Evolutionary conservation across 2,888 invertebrate species (phyloP).

Genomic region (Tortrix viridana): DNA sequence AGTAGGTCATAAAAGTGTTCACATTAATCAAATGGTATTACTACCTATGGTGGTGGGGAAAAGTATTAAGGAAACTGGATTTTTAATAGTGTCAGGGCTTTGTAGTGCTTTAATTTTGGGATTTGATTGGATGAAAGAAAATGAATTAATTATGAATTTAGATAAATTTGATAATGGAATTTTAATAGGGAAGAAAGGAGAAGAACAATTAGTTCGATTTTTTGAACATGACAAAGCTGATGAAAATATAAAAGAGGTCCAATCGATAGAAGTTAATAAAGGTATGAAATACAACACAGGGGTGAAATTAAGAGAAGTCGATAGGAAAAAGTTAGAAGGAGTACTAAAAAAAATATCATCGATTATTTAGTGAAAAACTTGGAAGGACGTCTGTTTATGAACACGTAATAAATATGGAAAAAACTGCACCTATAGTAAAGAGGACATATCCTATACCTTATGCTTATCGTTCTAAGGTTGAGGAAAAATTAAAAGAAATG

Average conservation of each 20-base stretch:
- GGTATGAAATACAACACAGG: not conserved
- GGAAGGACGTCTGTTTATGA: slow-evolving; percentile 41
- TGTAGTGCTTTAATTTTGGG: slow-evolving; percentile 31
- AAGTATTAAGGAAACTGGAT: not conserved
- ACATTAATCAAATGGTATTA: slow-evolving; percentile 26
- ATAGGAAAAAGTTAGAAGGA: not conserved
- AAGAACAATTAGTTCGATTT: not conserved
- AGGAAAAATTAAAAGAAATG: slow-evolving; percentile 40
- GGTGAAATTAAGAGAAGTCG: not conserved
- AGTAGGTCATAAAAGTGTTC: slow-evolving; percentile 35
- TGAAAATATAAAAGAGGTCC: not conserved
- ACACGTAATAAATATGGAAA: slow-evolving; percentile 39
- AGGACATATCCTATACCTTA: slow-evolving; percentile 43
- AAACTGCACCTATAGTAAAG: slow-evolving; percentile 38
- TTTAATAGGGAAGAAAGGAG: not conserved
- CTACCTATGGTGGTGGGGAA: slow-evolving; percentile 18
- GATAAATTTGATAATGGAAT: not conserved
- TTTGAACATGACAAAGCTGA: not conserved
- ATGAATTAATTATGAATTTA: slow-evolving; percentile 1
- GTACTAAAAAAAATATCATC: slow-evolving; percentile 10
- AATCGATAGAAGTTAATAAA: too few relatives aligned
- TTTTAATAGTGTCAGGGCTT: slow-evolving; percentile 28
- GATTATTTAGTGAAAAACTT: slow-evolving; percentile 29
- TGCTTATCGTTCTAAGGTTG: slow-evolving; percentile 41
- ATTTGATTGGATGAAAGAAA: slow-evolving; percentile 37